phyloP scores from a whole-genome alignment of 2,113 vertebrate genomes.

The Apus apus region DNA sequence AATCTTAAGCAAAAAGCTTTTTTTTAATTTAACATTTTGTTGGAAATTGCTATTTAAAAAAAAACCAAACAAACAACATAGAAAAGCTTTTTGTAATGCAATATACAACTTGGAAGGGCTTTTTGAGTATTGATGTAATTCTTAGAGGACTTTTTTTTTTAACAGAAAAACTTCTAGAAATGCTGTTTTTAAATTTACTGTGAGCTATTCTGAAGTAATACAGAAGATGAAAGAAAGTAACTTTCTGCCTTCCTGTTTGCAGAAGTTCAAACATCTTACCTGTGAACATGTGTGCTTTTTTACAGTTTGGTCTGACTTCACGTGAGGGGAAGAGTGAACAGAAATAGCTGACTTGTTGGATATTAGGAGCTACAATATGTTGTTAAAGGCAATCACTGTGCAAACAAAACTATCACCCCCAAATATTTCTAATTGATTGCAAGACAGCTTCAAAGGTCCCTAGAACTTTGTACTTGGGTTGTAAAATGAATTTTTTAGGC shows the following conservation, averaged over 20 bases:
- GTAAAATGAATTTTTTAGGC: background rate
- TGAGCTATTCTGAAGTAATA: background rate
- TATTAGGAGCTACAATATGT: background rate
- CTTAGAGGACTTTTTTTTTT: background rate
- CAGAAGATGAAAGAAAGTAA: background rate
- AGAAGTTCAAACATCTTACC: background rate
- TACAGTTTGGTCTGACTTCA: background rate
- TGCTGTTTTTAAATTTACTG: background rate
- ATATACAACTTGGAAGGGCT: background rate
- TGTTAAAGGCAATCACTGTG: background rate
- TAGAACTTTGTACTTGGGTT: background rate
- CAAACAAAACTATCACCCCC: background rate
- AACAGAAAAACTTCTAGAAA: background rate
- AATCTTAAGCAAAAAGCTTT: background rate
- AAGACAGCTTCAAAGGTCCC: background rate
- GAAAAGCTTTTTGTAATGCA: background rate
- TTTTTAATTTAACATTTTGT: background rate
- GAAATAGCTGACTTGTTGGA: background rate
- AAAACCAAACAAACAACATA: no score
- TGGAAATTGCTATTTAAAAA: background rate
- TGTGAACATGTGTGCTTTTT: background rate
- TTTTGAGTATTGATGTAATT: background rate
- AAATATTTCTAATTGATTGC: background rate
- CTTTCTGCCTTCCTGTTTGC: background rate
- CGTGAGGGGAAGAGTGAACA: background rate